Evolutionary conservation across 2,797 vertebrate genomes (phyloP).

Genomic region (Natrix natrix): DNA sequence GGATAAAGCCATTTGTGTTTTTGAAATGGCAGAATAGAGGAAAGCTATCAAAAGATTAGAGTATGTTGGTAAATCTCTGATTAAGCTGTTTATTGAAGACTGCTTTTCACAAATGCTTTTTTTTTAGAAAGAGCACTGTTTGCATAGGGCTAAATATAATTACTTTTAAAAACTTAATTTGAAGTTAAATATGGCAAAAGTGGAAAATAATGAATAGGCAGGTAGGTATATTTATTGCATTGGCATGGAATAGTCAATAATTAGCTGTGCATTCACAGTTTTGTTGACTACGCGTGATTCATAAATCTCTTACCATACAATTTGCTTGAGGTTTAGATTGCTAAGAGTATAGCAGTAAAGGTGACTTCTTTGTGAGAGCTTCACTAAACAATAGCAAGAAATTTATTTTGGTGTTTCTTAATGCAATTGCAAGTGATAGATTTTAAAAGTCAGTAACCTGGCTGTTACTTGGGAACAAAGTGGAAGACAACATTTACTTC

Average conservation of each 20-base stretch:
- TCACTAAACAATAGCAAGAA: constrained; percentile 13
- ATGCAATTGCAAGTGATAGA: constrained; percentile 13
- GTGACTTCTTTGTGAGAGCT: constrained; percentile 24
- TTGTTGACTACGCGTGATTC: constrained; percentile 1
- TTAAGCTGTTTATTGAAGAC: constrained; percentile 34
- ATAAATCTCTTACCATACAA: constrained; percentile 31
- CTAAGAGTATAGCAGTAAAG: neutral
- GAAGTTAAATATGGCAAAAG: constrained; percentile 38
- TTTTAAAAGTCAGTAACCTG: neutral
- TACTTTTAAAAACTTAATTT: constrained; percentile 1
- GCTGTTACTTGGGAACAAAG: constrained; percentile 27
- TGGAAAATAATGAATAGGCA: constrained; percentile 5
- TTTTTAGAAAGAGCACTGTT: constrained; percentile 33
- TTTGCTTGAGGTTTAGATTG: constrained; percentile 6
- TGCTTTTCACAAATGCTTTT: constrained; percentile 13
- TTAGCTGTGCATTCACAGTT: constrained; percentile 6
- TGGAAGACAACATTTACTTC: constrained; percentile 29
- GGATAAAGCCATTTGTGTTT: constrained; percentile 29
- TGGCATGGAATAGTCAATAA: constrained; percentile 27
- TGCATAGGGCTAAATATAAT: constrained; percentile 8
- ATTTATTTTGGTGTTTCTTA: neutral
- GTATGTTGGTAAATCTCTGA: constrained; percentile 44
- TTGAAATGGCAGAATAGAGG: constrained; percentile 26
- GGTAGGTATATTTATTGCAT: constrained; percentile 1
- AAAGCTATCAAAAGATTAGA: constrained; percentile 37